These are phyloP conservation scores for Metaphire vulgaris DNA, from an alignment of 1,140 invertebrate genomes.

Conservation along the genomic window DNA sequence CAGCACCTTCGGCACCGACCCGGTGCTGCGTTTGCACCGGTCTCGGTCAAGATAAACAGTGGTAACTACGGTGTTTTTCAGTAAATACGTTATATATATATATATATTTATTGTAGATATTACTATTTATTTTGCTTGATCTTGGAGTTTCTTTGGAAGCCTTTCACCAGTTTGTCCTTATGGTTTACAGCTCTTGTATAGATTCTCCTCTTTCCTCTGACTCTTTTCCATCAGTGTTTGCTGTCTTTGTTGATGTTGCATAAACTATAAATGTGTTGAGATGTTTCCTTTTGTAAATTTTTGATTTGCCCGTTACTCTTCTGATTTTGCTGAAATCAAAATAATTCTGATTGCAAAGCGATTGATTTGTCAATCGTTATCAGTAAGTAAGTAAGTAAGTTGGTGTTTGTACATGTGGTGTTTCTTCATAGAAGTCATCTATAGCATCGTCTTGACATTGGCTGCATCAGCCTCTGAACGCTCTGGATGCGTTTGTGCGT, in stretches of 20 bases:
- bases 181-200: not conserved
- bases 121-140: not conserved
- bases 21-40: too few species aligned
- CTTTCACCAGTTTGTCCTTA: not conserved
- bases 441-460: too few species aligned
- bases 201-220: not conserved
- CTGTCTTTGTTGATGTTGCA: not conserved
- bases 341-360: too few species aligned
- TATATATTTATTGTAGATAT: constrained; percentile 1
- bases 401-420: too few species aligned
- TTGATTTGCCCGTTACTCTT: not conserved
- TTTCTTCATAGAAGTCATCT: too few species aligned
- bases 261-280: not conserved
- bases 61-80: not conserved
- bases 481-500: too few species aligned
- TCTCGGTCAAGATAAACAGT: too few species aligned
- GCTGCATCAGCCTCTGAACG: too few species aligned
- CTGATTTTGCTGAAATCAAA: not conserved
- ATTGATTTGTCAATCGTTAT: too few species aligned
- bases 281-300: not conserved
- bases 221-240: not conserved
- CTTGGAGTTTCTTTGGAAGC: not conserved
- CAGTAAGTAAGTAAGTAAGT: too few species aligned
- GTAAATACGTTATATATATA: not conserved
- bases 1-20: too few species aligned